phyloP scores from a whole-genome alignment of 2,888 invertebrate species.

The Candidula unifasciata region DNA sequence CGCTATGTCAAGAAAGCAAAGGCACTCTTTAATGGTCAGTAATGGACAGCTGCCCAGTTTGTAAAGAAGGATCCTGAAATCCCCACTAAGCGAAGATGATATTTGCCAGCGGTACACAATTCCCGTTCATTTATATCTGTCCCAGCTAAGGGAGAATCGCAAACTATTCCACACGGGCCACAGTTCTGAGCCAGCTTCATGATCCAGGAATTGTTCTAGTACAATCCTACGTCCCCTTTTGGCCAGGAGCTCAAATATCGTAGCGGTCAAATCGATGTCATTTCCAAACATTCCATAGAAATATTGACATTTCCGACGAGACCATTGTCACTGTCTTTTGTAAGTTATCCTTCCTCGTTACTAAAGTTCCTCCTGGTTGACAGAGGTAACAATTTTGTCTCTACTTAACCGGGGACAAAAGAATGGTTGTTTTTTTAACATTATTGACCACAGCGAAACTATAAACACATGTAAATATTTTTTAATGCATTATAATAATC shows the following conservation, averaged over 20 bases:
- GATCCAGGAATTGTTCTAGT: slow-evolving; percentile 17
- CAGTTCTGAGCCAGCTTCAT: neutral
- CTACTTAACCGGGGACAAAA: too few relatives aligned
- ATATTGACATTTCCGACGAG: slow-evolving; percentile 14
- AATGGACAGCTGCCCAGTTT: slow-evolving; percentile 16
- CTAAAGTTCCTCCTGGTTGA: neutral
- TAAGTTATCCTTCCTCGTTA: neutral
- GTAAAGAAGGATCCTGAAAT: slow-evolving; percentile 11
- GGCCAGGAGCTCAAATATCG: slow-evolving; percentile 13
- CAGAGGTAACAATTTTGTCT: too few relatives aligned
- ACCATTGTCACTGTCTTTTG: slow-evolving; percentile 7
- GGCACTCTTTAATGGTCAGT: slow-evolving; percentile 15
- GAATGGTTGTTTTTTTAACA: too few relatives aligned
- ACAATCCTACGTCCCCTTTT: neutral
- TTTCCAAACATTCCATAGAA: slow-evolving; percentile 14
- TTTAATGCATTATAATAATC: too few relatives aligned
- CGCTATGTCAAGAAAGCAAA: neutral
- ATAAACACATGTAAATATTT: too few relatives aligned
- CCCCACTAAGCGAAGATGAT: neutral
- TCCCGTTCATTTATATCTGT: slow-evolving; percentile 21
- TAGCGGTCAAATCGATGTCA: slow-evolving; percentile 9
- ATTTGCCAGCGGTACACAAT: slow-evolving; percentile 13
- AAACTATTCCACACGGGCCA: neutral
- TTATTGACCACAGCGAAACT: too few relatives aligned
- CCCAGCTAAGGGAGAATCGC: neutral